Conservation (phyloP, 1,140 invertebrate species). For the Dryas iulia region DNA sequence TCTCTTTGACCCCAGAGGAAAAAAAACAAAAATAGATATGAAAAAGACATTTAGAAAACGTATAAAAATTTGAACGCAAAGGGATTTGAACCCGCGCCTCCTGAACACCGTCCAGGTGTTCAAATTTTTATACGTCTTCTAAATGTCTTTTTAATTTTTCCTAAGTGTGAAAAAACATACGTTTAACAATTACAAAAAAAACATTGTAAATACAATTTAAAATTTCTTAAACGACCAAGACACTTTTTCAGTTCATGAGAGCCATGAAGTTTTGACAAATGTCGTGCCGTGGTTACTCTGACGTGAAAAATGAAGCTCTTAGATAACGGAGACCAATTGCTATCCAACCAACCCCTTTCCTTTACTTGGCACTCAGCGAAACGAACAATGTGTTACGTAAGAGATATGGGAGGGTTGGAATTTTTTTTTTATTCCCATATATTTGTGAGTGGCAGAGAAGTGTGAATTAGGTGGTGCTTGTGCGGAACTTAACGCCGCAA, state of each 20-base stretch:
- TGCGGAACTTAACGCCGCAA: no score
- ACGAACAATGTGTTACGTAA: conserved; percentile 6
- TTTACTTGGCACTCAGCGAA: conserved; percentile 5
- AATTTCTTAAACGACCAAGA: not conserved
- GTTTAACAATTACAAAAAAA: not conserved
- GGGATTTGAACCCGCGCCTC: no score
- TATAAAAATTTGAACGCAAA: no score
- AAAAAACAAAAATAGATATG: no score
- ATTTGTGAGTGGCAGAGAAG: not conserved
- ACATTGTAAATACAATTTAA: not conserved
- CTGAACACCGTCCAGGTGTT: no score
- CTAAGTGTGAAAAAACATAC: no score
- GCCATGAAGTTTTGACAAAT: conserved; percentile 50
- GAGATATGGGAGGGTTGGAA: not conserved
- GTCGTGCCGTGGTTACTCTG: conserved; percentile 47
- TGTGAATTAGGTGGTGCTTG: no score
- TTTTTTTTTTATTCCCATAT: not conserved
- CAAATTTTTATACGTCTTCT: no score
- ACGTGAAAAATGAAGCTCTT: conserved; percentile 69
- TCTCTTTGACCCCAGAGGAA: no score
- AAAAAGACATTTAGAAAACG: no score
- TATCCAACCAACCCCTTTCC: conserved; percentile 36
- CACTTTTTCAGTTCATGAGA: conserved; percentile 1
- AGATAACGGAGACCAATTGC: conserved; percentile 62
- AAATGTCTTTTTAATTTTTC: no score